Conservation (phyloP, 2,888 invertebrate species). For the Blastobasis lacticolella region DNA sequence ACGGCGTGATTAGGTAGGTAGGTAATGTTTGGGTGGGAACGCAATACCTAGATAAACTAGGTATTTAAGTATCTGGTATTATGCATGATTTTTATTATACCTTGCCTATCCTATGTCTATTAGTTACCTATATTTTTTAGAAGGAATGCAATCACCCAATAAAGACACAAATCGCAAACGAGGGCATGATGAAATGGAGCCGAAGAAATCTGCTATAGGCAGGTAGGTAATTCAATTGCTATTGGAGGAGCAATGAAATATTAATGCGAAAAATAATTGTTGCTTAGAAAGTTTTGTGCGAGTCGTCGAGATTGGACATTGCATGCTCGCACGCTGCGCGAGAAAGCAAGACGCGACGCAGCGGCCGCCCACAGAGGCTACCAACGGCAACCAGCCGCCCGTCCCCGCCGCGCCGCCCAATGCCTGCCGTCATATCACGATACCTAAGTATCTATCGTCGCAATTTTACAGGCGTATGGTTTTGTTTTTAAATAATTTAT, state of each 20-base stretch:
- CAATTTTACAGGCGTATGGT: no score
- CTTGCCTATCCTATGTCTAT: no score
- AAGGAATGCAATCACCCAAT: no score
- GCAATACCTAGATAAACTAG: no score
- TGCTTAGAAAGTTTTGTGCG: slow-evolving; percentile 70
- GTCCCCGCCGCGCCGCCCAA: no score
- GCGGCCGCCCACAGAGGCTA: slow-evolving; percentile 10
- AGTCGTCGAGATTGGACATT: slow-evolving; percentile 62
- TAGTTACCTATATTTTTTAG: no score
- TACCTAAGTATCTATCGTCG: no score
- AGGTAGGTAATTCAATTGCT: slow-evolving; percentile 35
- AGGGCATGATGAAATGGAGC: slow-evolving; percentile 10
- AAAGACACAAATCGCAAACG: slow-evolving; percentile 9
- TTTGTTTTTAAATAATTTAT: no score
- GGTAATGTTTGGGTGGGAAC: no score
- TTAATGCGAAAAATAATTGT: slow-evolving; percentile 71
- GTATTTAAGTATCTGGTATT: no score
- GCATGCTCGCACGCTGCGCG: slow-evolving; percentile 70
- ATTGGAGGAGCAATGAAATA: slow-evolving; percentile 62
- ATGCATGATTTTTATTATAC: no score
- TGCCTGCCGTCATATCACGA: neutral
- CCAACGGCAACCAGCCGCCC: slow-evolving; percentile 1
- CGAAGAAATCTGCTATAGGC: slow-evolving; percentile 21
- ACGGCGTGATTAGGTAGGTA: no score
- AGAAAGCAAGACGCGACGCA: slow-evolving; percentile 61